Evolutionary conservation across 2,113 vertebrate species (phyloP).

Genomic region (Sturnus vulgaris): DNA sequence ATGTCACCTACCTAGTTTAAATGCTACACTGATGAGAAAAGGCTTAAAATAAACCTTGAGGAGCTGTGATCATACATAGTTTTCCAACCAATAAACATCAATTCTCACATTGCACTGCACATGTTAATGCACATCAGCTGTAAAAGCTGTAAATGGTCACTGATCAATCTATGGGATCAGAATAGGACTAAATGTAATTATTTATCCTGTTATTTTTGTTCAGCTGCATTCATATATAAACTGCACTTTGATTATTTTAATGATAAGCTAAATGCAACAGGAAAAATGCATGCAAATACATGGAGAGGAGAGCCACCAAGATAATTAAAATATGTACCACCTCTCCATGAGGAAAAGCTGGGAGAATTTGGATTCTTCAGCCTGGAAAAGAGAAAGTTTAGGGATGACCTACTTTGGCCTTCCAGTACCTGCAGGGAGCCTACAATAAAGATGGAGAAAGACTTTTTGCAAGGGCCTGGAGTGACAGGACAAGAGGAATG

Average conservation of each 20-base stretch:
- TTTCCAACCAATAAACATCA: not conserved
- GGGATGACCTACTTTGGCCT: not conserved
- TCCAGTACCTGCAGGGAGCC: not conserved
- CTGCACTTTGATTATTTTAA: not conserved
- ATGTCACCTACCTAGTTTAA: not conserved
- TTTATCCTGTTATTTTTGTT: not conserved
- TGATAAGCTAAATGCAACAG: not conserved
- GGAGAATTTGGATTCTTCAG: not conserved
- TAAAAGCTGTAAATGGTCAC: not conserved
- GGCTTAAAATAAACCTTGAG: not conserved
- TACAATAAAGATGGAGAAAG: not conserved
- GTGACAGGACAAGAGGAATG: not conserved
- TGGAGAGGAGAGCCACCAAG: no score
- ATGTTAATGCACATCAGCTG: not conserved
- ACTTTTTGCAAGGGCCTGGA: not conserved
- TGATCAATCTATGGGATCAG: not conserved
- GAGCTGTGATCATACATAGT: not conserved
- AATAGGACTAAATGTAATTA: not conserved
- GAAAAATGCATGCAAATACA: not conserved
- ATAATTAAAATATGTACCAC: not conserved
- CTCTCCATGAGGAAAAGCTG: not conserved
- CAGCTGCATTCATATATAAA: not conserved
- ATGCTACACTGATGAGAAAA: not conserved
- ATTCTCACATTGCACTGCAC: not conserved
- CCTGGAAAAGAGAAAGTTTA: not conserved